Percentiles rank a stretch among this genome's conserved stretches.
phyloP scores from a whole-genome alignment of 1,140 invertebrate genomes.

The Lepidurus couesii region DNA sequence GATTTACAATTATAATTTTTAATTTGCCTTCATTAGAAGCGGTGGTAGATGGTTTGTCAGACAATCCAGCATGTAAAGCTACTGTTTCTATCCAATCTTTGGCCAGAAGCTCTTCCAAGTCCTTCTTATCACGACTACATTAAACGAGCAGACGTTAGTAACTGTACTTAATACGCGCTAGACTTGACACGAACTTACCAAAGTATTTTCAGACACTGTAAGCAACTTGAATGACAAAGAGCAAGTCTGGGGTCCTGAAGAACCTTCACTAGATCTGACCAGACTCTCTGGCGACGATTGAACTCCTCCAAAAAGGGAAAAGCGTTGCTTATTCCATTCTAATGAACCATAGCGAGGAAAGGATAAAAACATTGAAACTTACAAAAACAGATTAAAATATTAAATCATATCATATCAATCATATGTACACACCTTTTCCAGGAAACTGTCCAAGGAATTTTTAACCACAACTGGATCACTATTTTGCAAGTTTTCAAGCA shows the following conservation, averaged over 20 bases:
- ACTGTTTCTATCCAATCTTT: constrained; percentile 59
- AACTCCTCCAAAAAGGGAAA: neutral
- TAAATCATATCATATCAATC: neutral
- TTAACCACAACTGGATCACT: neutral
- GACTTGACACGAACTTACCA: neutral
- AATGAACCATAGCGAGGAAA: neutral
- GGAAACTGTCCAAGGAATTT: neutral
- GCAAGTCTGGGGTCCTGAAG: constrained; percentile 23
- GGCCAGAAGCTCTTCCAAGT: constrained; percentile 62
- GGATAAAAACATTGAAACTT: no score
- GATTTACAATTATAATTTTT: constrained; percentile 34
- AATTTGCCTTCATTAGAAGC: constrained; percentile 8
- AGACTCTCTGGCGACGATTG: constrained; percentile 11
- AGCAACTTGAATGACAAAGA: neutral
- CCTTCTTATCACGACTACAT: constrained; percentile 65
- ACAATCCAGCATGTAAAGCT: constrained; percentile 57
- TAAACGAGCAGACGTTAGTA: constrained; percentile 29
- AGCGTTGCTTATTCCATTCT: neutral
- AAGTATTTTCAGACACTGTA: constrained; percentile 27
- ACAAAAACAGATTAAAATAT: neutral
- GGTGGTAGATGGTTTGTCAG: neutral
- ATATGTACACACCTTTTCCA: neutral
- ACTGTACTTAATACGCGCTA: neutral
- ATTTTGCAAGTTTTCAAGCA: neutral
- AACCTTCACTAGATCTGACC: neutral